Conservation (phyloP, 2,888 invertebrate species). For the Drosophila demipolita region DNA sequence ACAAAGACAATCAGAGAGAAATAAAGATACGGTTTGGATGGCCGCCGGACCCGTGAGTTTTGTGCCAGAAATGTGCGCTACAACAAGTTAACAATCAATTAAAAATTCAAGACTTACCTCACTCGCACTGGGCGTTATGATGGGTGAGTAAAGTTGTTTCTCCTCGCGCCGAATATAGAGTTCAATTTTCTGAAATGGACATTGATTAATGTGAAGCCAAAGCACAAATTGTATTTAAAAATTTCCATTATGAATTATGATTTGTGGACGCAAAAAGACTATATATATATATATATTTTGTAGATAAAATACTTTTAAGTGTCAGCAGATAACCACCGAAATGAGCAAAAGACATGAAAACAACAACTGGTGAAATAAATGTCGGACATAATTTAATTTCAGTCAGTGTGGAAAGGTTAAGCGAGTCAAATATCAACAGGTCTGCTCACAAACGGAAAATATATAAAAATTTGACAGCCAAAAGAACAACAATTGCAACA, state of each 20-base stretch:
- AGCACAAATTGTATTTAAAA: neutral
- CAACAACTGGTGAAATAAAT: constrained; percentile 27
- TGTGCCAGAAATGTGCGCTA: constrained; percentile 29
- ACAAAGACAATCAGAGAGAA: constrained; percentile 57
- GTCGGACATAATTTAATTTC: constrained; percentile 25
- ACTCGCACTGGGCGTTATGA: constrained; percentile 70
- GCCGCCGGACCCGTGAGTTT: constrained; percentile 21
- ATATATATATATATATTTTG: neutral
- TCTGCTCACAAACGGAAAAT: constrained; percentile 37
- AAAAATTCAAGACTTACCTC: constrained; percentile 73
- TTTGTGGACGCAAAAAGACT: neutral
- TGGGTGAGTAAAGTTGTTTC: constrained; percentile 77
- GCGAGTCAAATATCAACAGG: constrained; percentile 53
- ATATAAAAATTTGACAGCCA: constrained; percentile 35
- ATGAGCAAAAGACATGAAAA: neutral
- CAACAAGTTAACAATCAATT: constrained; percentile 15
- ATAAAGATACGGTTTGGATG: constrained; percentile 11
- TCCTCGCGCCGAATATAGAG: constrained; percentile 82
- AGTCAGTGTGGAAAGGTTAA: constrained; percentile 17
- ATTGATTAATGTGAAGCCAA: neutral
- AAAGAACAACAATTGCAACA: constrained; percentile 30
- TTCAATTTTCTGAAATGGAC: constrained; percentile 80
- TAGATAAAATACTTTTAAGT: neutral
- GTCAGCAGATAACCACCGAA: neutral
- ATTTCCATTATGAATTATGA: neutral